phyloP scores from a whole-genome alignment of 1,140 invertebrate species.

The Acromyrmex heyeri region DNA sequence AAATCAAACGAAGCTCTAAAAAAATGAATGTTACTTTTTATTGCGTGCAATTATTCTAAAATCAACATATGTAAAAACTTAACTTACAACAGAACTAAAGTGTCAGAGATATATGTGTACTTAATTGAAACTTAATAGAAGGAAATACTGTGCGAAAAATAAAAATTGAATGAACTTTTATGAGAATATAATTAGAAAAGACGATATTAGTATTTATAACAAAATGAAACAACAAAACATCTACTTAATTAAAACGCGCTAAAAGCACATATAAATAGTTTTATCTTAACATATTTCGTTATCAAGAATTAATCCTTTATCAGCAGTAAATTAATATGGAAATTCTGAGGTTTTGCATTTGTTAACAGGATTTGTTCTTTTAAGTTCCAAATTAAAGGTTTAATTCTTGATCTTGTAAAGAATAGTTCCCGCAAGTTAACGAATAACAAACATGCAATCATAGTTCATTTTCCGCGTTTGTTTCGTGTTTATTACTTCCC shows the following conservation, averaged over 20 bases:
- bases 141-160: slow-evolving; percentile 6
- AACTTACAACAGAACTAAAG: slow-evolving; percentile 12
- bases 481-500: slow-evolving; percentile 25
- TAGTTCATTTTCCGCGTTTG: slow-evolving; percentile 27
- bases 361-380: not conserved
- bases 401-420: slow-evolving; percentile 22
- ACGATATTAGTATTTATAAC: not conserved
- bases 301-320: slow-evolving; percentile 17
- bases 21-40: not conserved
- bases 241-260: slow-evolving; percentile 21
- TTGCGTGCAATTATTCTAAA: not conserved
- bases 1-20: not conserved
- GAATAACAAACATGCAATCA: slow-evolving; percentile 25
- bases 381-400: not conserved
- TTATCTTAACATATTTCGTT: not conserved
- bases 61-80: slow-evolving; percentile 2
- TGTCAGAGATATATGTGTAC: not conserved
- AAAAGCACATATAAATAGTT: not conserved
- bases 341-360: not conserved
- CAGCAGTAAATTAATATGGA: not conserved
- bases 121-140: not conserved
- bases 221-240: slow-evolving; percentile 18
- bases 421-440: slow-evolving; percentile 14
- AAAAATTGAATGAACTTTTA: not conserved
- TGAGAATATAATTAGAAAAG: not conserved